Evolutionary conservation across 2,113 vertebrate species (phyloP).

Genomic region (Neolamprologus toae): DNA sequence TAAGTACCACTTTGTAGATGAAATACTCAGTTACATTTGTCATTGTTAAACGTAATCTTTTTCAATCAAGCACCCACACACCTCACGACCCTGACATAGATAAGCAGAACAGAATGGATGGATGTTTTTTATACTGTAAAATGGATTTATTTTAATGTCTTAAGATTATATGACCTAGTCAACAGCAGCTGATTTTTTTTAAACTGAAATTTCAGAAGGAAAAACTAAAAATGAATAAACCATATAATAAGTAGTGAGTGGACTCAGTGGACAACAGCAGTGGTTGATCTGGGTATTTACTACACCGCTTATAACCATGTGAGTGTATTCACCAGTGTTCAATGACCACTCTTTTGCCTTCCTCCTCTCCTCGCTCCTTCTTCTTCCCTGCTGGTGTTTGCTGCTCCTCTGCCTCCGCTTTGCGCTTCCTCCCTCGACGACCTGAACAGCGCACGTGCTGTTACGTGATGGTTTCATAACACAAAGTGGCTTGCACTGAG

Average conservation of each 20-base stretch:
- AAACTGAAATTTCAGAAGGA: not conserved
- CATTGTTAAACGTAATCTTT: not conserved
- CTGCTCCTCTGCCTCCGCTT: slow-evolving; percentile 30
- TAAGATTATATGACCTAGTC: not conserved
- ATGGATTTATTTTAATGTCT: not conserved
- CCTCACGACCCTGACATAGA: not conserved
- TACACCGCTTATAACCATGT: not conserved
- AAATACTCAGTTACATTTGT: not conserved
- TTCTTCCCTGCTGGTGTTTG: not conserved
- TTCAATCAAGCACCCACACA: not conserved
- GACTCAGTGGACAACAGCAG: not conserved
- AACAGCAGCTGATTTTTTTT: not conserved
- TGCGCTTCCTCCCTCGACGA: slow-evolving; percentile 62
- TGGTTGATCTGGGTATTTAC: not conserved
- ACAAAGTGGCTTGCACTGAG: not conserved
- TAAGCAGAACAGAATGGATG: not conserved
- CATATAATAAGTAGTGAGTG: not conserved
- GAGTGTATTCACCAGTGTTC: slow-evolving; percentile 81
- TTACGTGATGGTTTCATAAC: not conserved
- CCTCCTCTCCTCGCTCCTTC: not conserved
- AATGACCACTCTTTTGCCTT: slow-evolving; percentile 69
- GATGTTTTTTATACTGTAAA: not conserved
- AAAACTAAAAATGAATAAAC: not conserved
- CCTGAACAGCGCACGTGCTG: slow-evolving; percentile 8
- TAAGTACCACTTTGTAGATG: not conserved